phyloP scores from a whole-genome alignment of 2,797 vertebrate genomes.

The Picus viridis region DNA sequence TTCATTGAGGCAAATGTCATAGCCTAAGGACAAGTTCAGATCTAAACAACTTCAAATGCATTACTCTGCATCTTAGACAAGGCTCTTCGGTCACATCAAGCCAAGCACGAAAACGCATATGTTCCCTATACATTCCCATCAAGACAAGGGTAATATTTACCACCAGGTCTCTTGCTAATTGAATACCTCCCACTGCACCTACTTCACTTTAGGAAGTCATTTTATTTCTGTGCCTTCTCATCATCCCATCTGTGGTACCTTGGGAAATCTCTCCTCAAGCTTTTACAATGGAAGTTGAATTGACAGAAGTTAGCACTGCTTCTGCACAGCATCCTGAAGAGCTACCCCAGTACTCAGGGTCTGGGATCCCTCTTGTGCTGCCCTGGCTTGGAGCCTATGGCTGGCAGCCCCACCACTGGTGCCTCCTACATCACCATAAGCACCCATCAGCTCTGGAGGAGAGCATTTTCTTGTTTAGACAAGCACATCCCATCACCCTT shows the following conservation, averaged over 20 bases:
- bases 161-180: background rate
- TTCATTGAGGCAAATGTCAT: slow-evolving; percentile 1
- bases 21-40: slow-evolving; percentile 25
- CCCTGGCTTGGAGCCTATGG: background rate
- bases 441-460: background rate
- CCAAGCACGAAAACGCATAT: background rate
- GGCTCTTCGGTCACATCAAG: background rate
- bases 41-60: slow-evolving; percentile 16
- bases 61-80: background rate
- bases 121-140: background rate
- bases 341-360: background rate
- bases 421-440: background rate
- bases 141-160: background rate
- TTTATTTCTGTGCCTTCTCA: background rate
- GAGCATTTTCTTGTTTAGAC: background rate
- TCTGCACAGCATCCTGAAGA: background rate
- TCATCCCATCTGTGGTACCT: background rate
- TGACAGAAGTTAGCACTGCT: background rate
- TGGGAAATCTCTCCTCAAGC: background rate
- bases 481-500: background rate
- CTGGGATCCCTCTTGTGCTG: background rate
- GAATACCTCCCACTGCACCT: background rate
- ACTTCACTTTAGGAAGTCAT: background rate
- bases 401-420: background rate
- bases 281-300: background rate